Conservation (phyloP, 23 tunicate species). For the Ascidia mentula region DNA sequence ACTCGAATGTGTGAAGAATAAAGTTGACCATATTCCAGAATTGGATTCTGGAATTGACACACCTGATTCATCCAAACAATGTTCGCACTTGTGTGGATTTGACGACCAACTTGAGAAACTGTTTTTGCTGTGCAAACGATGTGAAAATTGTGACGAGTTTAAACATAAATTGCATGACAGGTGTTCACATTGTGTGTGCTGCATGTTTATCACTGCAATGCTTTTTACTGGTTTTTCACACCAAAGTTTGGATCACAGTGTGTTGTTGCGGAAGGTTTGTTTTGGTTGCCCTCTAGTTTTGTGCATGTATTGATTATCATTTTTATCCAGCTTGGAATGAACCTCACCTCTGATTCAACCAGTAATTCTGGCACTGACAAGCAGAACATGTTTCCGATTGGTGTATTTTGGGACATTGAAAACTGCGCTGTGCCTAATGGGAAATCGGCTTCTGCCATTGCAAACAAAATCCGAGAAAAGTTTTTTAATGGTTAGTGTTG, state of each 20-base stretch:
- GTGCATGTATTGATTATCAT: not conserved
- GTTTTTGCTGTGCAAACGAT: not conserved
- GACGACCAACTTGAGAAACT: not conserved
- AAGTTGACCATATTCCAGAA: not conserved
- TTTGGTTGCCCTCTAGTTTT: not conserved
- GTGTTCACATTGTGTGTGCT: not conserved
- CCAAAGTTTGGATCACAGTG: not conserved
- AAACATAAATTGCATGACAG: not conserved
- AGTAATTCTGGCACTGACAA: not conserved
- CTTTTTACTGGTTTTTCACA: not conserved
- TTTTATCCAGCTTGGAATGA: not conserved
- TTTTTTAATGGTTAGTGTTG: conserved; percentile 52
- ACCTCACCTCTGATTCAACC: not conserved
- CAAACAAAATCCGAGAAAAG: conserved; percentile 51
- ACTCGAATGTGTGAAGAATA: not conserved
- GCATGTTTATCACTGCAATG: not conserved
- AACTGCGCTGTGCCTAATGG: conserved; percentile 85
- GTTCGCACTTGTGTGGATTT: not conserved
- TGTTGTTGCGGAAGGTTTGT: conserved; percentile 14
- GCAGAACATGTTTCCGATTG: conserved; percentile 34
- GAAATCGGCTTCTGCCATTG: conserved; percentile 68
- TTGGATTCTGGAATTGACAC: conserved; percentile 29
- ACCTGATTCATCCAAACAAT: not conserved
- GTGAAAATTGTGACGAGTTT: not conserved
- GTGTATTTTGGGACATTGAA: conserved; percentile 92